Evolutionary conservation across 2,113 vertebrate species (phyloP).

Genomic region (Lophura nycthemera): DNA sequence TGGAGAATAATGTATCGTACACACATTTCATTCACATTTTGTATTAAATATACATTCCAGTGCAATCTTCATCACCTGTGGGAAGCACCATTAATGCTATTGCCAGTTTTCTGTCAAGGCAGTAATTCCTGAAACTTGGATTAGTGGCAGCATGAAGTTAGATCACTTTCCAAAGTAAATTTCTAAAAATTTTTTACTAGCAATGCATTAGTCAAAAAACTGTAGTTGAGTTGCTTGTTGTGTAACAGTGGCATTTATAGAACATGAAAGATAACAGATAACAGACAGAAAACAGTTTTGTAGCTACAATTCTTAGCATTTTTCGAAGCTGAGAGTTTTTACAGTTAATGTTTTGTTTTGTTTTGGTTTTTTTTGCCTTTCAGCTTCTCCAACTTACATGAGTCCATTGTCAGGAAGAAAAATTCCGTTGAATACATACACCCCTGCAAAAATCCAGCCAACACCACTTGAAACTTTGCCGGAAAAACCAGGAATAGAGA

Average conservation of each 20-base stretch:
- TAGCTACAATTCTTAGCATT: neutral
- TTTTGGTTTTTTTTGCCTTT: neutral
- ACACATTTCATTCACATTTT: accelerated
- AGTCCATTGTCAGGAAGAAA: slow-evolving; percentile 81
- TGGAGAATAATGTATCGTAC: neutral
- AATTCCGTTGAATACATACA: slow-evolving; percentile 86
- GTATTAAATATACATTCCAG: neutral
- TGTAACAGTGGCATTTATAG: neutral
- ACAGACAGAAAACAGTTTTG: neutral
- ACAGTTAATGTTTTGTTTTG: neutral
- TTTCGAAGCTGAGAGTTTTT: neutral
- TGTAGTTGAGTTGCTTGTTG: neutral
- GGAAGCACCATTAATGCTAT: neutral
- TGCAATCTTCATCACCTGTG: neutral
- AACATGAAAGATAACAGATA: neutral
- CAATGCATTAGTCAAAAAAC: neutral
- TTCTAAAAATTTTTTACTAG: neutral
- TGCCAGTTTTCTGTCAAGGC: neutral
- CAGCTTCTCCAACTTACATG: slow-evolving; percentile 62
- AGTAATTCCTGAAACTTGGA: neutral
- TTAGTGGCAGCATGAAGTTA: neutral
- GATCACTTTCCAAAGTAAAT: neutral
- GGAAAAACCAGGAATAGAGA: slow-evolving; percentile 69
- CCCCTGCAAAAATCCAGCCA: slow-evolving; percentile 86
- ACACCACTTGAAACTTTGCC: slow-evolving; percentile 77